A percentile compares a stretch with the other conserved stretches of the same genome.
Conservation (phyloP, 2,888 invertebrate species). For the Parnassius apollo region DNA sequence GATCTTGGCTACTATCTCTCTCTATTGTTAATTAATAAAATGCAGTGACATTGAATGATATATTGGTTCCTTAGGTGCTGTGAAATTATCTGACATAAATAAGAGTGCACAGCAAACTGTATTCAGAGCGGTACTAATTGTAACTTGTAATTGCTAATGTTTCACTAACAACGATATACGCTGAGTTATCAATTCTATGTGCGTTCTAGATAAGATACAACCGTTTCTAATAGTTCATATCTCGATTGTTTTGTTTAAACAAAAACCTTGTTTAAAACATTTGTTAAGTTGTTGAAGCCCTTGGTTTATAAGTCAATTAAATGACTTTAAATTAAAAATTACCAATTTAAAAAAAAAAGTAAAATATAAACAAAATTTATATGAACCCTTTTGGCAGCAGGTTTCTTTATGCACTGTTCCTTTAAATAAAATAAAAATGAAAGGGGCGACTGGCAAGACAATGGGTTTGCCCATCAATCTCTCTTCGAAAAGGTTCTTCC, state of each 20-base stretch:
- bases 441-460: conserved; percentile 14
- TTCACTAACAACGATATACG: conserved; percentile 75
- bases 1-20: too few species aligned
- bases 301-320: too few species aligned
- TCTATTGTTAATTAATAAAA: background rate
- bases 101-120: conserved; percentile 38
- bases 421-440: conserved; percentile 12
- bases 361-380: too few species aligned
- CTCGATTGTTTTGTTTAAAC: conserved; percentile 14
- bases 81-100: conserved; percentile 13
- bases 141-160: conserved; percentile 68
- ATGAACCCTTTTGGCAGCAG: conserved; percentile 3
- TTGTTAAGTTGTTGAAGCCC: too few species aligned
- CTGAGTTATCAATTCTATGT: conserved; percentile 66
- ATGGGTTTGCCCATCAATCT: conserved; percentile 24
- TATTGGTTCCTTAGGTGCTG: background rate
- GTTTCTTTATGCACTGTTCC: background rate
- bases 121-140: conserved; percentile 77
- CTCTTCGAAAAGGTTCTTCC: conserved; percentile 12
- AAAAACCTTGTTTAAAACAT: background rate
- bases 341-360: too few species aligned
- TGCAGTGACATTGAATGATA: background rate
- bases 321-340: too few species aligned
- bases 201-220: conserved; percentile 29
- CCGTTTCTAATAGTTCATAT: conserved; percentile 21